Evolutionary conservation across 2,888 invertebrate species (phyloP), one percentile per base, ranked within the genome.

Genomic region (Campoletis raptor): DNA sequence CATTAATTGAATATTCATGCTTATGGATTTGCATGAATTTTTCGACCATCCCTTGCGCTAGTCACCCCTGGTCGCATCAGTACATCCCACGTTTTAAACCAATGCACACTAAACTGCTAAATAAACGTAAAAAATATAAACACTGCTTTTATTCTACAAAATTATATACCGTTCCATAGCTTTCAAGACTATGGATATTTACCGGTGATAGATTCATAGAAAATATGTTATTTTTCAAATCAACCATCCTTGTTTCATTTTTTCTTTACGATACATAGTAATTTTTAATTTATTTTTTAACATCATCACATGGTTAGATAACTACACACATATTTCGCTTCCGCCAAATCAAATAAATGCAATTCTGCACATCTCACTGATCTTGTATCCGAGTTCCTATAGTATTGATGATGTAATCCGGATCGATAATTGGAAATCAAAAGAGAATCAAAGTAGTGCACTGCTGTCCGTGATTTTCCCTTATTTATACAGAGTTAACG

Each of bases 1-100:
- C 90, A 91, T 90, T 90, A 90, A 90, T 91, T 91, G 92, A 92
- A 92, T 92, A 92, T 92, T 92, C 92, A 92, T 92, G 90, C 85
- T 72, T 52, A 66, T 15, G 86, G 90, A 92, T 91, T 91, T 91
- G 91, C 92, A 92, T 92, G 89, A 90, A 90, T 83, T 86, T 81
- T 81, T 83, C 57, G 77, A 45, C 57, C 45, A 77, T 45, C 36
- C 81, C 74, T 61, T 61, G 21, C 79, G 67, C 86, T 61, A 52
- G 73, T 79, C 79, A 70, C 54, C 61, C 83, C 73, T 64, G 72
- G 61, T 54, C 88, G 85, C 81, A 66, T 66, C 66, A n/a, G 21
- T 77, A 12, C 37, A 5, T 48, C 18, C 74, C 42, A 61, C 15
- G 40, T 73, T 73, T 54, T 30, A 30, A 18, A 48, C 10, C n/a